Evolutionary conservation across 2,797 vertebrate species (phyloP), one percentile per base, ranked within the genome.

Genomic region (Clarias platycephalus): DNA sequence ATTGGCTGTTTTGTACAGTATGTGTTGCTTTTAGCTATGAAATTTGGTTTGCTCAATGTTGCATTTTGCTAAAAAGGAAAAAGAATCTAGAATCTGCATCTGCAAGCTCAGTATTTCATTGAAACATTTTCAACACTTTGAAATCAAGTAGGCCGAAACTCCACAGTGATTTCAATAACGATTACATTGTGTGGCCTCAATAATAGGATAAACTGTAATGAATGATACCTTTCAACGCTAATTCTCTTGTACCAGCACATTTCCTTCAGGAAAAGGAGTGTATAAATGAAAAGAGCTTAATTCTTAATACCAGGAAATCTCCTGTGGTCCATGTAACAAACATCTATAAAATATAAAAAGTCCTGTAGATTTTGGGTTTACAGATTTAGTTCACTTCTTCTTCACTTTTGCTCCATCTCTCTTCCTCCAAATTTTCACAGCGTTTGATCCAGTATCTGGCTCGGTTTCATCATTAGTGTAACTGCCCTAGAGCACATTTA

Each of bases 401-500:
- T 72, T 22, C 1, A 12, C 37, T 31, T 24, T n/a, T 2, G 4
- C 71, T 55, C 71, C 1, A 1, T 16, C 3, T 15, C 57, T 82
- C 44, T 80, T 18, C 53, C 40, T 62, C 26, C 63, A 4, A 16
- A 18, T 34, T 34, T 55, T 31, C 8, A 34, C 6, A 20, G 49
- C 68, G 3, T 13, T 86, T 86, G 92, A 92, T 91, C 71, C 90
- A 90, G 89, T 86, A 90, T 88, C 93, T 90, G 90, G 91, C 40
- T 86, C 83, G 91, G 88, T 85, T 82, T 80, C 66, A 78, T 77
- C 71, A 53, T 31, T 0, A 24, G 44, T 26, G 31, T 55, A 81
- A 63, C 16, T 57, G 40, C 81, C 78, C 82, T 81, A 49, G 16
- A 60, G 31, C 26, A 28, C 34, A n/a, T 68, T 80, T 26, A 22